Percentiles rank a stretch among this genome's conserved stretches.
Conservation (phyloP, 2,797 vertebrate species). For the Darevskia nairensis region DNA sequence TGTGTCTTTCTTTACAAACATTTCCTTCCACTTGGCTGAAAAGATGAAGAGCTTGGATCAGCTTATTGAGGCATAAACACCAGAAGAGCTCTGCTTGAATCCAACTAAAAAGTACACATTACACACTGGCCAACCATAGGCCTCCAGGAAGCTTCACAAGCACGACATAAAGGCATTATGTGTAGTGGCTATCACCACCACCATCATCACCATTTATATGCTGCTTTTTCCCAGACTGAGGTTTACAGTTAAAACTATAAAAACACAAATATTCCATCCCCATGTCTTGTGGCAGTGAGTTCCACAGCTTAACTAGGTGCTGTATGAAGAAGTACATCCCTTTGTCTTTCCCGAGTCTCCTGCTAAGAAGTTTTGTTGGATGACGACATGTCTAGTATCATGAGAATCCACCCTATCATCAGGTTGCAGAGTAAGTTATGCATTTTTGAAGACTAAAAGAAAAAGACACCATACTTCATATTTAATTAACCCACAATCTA, state of each 20-base stretch:
- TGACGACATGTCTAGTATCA: not conserved
- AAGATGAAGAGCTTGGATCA: slow-evolving; percentile 2
- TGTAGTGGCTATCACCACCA: not conserved
- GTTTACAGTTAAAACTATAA: too few species aligned
- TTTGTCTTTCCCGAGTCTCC: not conserved
- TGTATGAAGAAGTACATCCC: not conserved
- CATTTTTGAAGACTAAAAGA: not conserved
- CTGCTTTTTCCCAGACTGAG: not conserved
- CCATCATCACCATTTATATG: too few species aligned
- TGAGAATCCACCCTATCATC: not conserved
- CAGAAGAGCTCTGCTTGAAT: not conserved
- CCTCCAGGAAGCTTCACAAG: not conserved
- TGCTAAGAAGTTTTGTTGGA: not conserved
- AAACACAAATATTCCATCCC: not conserved
- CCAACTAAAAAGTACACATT: not conserved
- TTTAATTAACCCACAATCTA: not conserved
- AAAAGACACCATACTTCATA: not conserved
- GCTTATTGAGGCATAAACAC: not conserved
- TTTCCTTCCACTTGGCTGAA: slow-evolving; percentile 71
- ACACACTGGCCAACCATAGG: too few species aligned
- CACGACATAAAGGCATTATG: not conserved
- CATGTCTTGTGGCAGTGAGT: too few species aligned
- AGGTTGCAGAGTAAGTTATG: too few species aligned
- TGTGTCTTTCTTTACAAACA: slow-evolving; percentile 54
- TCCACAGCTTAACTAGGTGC: not conserved